A percentile compares a stretch with the other conserved stretches of the same genome.
These are phyloP conservation scores for Chiloscyllium plagiosum DNA, from an alignment of 2,113 vertebrate species.

Conservation along the genomic window DNA sequence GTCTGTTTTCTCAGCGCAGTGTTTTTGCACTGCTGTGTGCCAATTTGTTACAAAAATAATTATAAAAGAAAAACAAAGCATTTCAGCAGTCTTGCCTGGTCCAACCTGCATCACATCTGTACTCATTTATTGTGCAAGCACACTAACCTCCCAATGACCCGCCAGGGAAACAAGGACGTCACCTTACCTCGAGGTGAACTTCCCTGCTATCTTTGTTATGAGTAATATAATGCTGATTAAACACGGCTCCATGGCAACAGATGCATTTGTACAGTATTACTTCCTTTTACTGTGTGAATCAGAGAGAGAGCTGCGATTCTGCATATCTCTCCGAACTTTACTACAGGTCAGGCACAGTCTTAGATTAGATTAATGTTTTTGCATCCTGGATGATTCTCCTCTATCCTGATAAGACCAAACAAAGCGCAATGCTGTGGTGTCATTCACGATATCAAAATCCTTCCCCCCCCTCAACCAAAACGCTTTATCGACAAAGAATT, in stretches of 20 bases:
- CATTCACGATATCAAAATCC: background rate
- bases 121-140: background rate
- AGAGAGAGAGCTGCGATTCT: background rate
- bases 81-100: background rate
- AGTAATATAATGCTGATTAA: conserved; percentile 27
- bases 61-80: conserved; percentile 18
- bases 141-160: conserved; percentile 28
- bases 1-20: background rate
- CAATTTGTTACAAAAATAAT: conserved; percentile 28
- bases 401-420: background rate
- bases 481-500: background rate
- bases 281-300: conserved; percentile 1
- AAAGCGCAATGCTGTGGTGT: background rate
- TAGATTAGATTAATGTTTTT: background rate
- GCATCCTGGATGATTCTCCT: background rate
- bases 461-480: background rate
- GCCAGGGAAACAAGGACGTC: background rate
- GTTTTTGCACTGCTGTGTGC: background rate
- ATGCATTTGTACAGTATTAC: background rate
- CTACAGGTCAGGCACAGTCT: background rate
- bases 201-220: conserved; percentile 28
- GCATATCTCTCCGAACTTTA: background rate
- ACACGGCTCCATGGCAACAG: background rate
- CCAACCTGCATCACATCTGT: conserved; percentile 31
- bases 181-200: conserved; percentile 23